Evolutionary conservation across 2,113 vertebrate species (phyloP), one percentile per base, ranked within the genome.

Genomic region (Telmatochromis sp.): DNA sequence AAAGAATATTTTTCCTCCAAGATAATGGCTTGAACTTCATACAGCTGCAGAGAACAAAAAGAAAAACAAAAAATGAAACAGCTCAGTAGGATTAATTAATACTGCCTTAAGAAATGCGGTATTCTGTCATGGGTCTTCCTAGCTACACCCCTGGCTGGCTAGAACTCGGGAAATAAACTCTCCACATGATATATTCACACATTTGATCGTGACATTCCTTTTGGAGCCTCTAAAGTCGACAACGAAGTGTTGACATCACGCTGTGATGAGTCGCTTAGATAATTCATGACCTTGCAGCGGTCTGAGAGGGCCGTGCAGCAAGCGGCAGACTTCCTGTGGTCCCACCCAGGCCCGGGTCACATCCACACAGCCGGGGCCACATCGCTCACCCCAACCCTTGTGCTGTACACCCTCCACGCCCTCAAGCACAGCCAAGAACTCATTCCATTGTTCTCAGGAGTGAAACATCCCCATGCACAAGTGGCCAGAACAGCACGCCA

Each of bases 371-470:
- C 81, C 81, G 81, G 42, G 91, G 87, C 91, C 90, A 63, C 89
- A 89, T 89, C 11, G 89, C 92, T 90, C 90, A 91, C 91, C 91
- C 92, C 87, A 83, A 91, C 86, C 89, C 84, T 83, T 85, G 53
- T 15, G 26, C 85, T 70, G 82, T 40, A 80, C 85, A 14, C 86
- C 88, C 90, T 80, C 89, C 94, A 92, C 89, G 53, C 92, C 91
- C 94, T 91, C 35, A 1, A 83, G 51, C 70, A 1, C 53, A 14
- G 89, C 91, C 90, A 90, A 94, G 82, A 89, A 86, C 84, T 93
- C 84, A 26, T 85, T 93, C 89, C 88, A 94, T 96, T 96, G 94
- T 96, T 95, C 94, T 94, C 86, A 49, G 60, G 92, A 92, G 91
- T 57, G 81, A 90, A 45, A 91, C 88, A 91, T 95, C 90, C 90